phyloP scores from a whole-genome alignment of 2,888 invertebrate genomes.

The Philhelius pedissequus region DNA sequence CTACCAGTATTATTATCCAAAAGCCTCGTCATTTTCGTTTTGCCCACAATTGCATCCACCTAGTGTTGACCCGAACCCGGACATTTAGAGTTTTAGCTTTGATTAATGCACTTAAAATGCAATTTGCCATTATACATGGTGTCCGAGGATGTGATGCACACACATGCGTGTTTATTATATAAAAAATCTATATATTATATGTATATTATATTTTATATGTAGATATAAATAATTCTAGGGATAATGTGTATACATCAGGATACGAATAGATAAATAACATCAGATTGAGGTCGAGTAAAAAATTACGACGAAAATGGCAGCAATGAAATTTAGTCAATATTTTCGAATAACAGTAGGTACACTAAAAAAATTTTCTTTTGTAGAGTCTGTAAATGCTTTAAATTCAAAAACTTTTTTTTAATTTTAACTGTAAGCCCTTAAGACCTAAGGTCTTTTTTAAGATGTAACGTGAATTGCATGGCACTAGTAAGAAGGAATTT shows the following conservation, averaged over 20 bases:
- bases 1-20: neutral
- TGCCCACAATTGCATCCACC: neutral
- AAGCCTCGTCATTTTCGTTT: neutral
- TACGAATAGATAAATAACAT: neutral
- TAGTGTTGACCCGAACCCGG: slow-evolving; percentile 31
- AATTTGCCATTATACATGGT: slow-evolving; percentile 32
- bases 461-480: too few species aligned
- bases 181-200: too few species aligned
- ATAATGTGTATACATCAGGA: neutral
- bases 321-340: too few species aligned
- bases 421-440: too few species aligned
- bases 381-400: too few species aligned
- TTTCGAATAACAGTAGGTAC: too few species aligned
- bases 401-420: too few species aligned
- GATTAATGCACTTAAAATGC: slow-evolving; percentile 54
- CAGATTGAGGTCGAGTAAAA: neutral
- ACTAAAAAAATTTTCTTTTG: too few species aligned
- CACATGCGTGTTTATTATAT: slow-evolving; percentile 39
- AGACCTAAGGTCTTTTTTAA: too few species aligned
- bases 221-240: neutral
- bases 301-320: too few species aligned
- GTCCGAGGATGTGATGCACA: slow-evolving; percentile 25
- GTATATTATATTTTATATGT: neutral
- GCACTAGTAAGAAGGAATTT: too few species aligned
- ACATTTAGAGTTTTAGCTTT: slow-evolving; percentile 29